Evolutionary conservation across 2,797 vertebrate genomes (phyloP).

Genomic region (Esox lucius): DNA sequence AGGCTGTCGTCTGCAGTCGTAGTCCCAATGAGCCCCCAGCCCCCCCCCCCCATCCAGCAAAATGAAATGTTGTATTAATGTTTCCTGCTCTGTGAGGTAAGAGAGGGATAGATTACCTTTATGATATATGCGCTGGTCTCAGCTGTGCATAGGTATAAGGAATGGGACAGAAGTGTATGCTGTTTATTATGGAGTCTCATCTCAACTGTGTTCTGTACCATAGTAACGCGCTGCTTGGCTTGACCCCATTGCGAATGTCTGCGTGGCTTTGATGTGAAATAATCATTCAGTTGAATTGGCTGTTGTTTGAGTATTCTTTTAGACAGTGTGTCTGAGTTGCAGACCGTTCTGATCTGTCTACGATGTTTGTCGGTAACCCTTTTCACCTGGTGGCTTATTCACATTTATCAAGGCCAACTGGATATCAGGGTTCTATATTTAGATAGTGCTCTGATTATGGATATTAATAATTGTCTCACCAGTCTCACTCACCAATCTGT

Average conservation of each 20-base stretch:
- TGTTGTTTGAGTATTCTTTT: not conserved
- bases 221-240: slow-evolving; percentile 37
- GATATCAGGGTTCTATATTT: slow-evolving; percentile 17
- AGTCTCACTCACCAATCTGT: slow-evolving; percentile 10
- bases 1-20: slow-evolving; percentile 37
- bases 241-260: slow-evolving; percentile 21
- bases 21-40: slow-evolving; percentile 17
- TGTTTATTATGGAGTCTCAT: slow-evolving; percentile 32
- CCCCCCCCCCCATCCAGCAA: slow-evolving; percentile 23
- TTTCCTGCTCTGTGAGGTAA: slow-evolving; percentile 32
- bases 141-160: slow-evolving; percentile 48
- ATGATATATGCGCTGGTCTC: slow-evolving; percentile 52
- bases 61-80: slow-evolving; percentile 58
- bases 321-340: not conserved
- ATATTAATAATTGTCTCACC: slow-evolving; percentile 36
- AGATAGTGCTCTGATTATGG: slow-evolving; percentile 15
- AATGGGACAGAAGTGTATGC: slow-evolving; percentile 34
- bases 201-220: slow-evolving; percentile 29
- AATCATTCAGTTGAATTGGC: not conserved
- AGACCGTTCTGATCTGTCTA: not conserved
- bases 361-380: not conserved
- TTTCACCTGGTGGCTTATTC: slow-evolving; percentile 17
- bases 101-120: slow-evolving; percentile 52
- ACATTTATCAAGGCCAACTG: slow-evolving; percentile 3
- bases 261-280: slow-evolving; percentile 10